These are phyloP conservation scores for Lasioglossum albipes DNA, from an alignment of 1,140 invertebrate genomes.

Conservation along the genomic window DNA sequence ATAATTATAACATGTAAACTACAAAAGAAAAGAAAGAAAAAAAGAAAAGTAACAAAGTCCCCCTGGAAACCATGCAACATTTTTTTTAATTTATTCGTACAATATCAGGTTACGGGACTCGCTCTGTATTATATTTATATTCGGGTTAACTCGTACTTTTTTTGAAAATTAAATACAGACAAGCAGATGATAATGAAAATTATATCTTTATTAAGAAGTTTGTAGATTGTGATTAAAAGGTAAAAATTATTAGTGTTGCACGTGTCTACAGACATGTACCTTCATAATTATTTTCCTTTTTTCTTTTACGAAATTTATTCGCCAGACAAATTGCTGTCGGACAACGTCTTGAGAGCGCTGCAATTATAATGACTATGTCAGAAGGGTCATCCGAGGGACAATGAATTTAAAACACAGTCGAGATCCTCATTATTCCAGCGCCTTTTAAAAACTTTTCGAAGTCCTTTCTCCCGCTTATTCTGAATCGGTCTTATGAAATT, in stretches of 20 bases:
- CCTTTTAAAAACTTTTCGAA: constrained; percentile 1
- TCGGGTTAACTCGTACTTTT: no score
- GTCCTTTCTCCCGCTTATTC: background rate
- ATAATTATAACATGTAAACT: no score
- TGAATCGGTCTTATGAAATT: background rate
- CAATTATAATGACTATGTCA: background rate
- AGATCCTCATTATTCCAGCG: background rate
- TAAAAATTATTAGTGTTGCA: background rate
- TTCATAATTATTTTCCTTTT: background rate
- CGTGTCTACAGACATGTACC: background rate
- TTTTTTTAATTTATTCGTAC: no score
- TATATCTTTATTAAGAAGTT: no score
- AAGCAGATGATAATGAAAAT: background rate
- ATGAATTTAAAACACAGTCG: constrained; percentile 6
- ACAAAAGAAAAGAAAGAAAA: no score
- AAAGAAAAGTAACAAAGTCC: no score
- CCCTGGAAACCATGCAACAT: no score
- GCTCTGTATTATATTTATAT: no score
- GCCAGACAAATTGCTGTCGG: background rate
- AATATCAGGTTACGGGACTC: no score
- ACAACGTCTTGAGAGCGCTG: background rate
- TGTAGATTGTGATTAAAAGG: background rate
- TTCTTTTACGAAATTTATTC: background rate
- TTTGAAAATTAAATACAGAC: background rate
- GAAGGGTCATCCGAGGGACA: background rate